Evolutionary conservation across 2,113 vertebrate genomes (phyloP), one percentile per base, ranked within the genome.

Genomic region (Dolichotis patagonum): DNA sequence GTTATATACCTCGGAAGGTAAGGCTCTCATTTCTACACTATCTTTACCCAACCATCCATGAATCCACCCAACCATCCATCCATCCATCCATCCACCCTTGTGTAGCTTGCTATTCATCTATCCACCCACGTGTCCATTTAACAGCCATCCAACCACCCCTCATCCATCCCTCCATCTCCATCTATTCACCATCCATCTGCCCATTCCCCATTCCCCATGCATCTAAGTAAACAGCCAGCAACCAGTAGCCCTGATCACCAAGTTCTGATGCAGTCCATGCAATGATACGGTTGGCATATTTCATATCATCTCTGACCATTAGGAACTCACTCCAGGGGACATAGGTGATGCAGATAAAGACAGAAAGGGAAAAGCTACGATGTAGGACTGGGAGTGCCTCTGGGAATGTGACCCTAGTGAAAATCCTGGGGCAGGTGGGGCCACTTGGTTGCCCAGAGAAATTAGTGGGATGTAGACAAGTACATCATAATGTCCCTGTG

Each of bases 241-340:
- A 46, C 0, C 2, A 8, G 52, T 35, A 0, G 9, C 84, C 12
- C 73, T 67, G 16, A 2, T 28, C 71, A 52, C 19, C 20, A 56
- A 4, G 28, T 8, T 22, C 0, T 20, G n/a, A 16, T 49, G 1
- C 0, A 43, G 4, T 22, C 26, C 60, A 4, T 4, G 9, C 3
- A 2, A 0, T 3, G 9, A 43, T 35, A 13, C 20, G 7, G 0
- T 2, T 0, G 4, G 10, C 16, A 0, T 41, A 3, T 32, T 3
- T 16, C 24, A 19, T 13, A 38, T 7, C 5, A 3, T 17, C 16
- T 69, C 6, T 69, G 65, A 9, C 20, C 19, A 54, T 43, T 1
- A 22, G 58, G 17, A 38, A 71, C 7, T 41, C 28, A 26, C 3
- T 3, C 0, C 6, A n/a, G 20, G 12, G 8, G 0, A 35, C 3